Base-by-base conservation (phyloP, 1,140 invertebrate genomes). In the Pogonognathellus flavescens region DNA sequence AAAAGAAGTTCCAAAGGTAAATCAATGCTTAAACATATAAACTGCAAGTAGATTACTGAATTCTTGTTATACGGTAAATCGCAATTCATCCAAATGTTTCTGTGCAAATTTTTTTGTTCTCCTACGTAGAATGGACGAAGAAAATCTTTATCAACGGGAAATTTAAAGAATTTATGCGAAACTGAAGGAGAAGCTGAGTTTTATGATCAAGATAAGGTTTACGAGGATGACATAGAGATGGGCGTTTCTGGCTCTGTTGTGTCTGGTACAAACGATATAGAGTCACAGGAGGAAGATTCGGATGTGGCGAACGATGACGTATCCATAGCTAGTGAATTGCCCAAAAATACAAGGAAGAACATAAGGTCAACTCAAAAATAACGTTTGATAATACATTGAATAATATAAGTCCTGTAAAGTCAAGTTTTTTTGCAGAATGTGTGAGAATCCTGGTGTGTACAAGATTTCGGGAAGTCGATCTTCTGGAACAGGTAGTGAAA, bases 61-160 rank as follows among this genome's bases (percentile, higher is more conserved):
- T n/a, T n/a, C n/a, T n/a, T n/a, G n/a, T n/a, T n/a, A n/a, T n/a
- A n/a, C n/a, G n/a, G n/a, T n/a, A n/a, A n/a, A n/a, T n/a, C n/a
- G n/a, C n/a, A n/a, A 41, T 41, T 41, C 31, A 41, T 41, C 31
- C n/a, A n/a, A 41, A 41, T 41, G 31, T 41, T 41, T 41, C 6
- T 6, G 2, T 41, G 1, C 31, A 41, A 41, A 1, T 41, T 3
- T 41, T 41, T 41, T n/a, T n/a, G n/a, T n/a, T n/a, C n/a, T n/a
- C n/a, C n/a, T n/a, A n/a, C 20, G 20, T 53, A 85, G 86, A 82
- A 70, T 80, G 87, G 86, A 83, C 55, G 89, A 52, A 52, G 89
- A 76, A 87, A 88, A 52, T 89, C 89, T 4, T 49, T 89, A 49
- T 89, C 89, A 0, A 88, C 89, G 0, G 87, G 89, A 59, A 88